phyloP scores from a whole-genome alignment of 2,888 invertebrate species.

The Eilema caniola region DNA sequence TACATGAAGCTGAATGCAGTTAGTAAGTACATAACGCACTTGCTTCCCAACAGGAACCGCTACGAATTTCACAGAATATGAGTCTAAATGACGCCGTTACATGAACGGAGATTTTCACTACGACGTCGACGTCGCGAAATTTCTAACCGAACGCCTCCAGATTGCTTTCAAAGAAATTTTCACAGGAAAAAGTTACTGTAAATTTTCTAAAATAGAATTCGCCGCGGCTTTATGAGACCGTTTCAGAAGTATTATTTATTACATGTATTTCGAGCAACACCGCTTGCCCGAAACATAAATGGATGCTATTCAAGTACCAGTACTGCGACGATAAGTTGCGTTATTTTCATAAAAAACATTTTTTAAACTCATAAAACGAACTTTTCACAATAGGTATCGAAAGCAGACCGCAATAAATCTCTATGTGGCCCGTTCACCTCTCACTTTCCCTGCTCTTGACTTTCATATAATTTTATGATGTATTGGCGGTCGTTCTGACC shows the following conservation, averaged over 20 bases:
- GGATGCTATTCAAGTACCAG: constrained; percentile 46
- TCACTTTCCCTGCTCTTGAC: constrained; percentile 84
- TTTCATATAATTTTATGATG: constrained; percentile 87
- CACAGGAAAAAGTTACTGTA: constrained; percentile 31
- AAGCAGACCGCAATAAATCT: constrained; percentile 84
- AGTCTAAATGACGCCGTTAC: constrained; percentile 67
- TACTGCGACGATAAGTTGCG: constrained; percentile 60
- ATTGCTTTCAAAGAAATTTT: constrained; percentile 36
- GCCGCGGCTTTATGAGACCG: constrained; percentile 24
- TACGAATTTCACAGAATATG: constrained; percentile 82
- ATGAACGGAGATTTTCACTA: constrained; percentile 73
- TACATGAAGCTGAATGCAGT: constrained; percentile 60
- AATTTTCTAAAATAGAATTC: constrained; percentile 43
- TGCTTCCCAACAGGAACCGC: constrained; percentile 65
- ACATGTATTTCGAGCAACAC: constrained; percentile 34
- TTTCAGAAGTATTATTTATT: constrained; percentile 44
- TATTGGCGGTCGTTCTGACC: constrained; percentile 83
- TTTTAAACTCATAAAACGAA: constrained; percentile 75
- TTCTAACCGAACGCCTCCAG: constrained; percentile 75
- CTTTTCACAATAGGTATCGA: constrained; percentile 83
- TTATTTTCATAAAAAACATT: constrained; percentile 75
- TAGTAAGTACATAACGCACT: constrained; percentile 51
- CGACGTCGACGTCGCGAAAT: constrained; percentile 60
- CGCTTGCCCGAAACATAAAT: constrained; percentile 31
- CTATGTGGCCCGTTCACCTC: constrained; percentile 76